These are phyloP conservation scores for Dorcus hopei DNA, from an alignment of 2,888 invertebrate species.

Conservation along the genomic window DNA sequence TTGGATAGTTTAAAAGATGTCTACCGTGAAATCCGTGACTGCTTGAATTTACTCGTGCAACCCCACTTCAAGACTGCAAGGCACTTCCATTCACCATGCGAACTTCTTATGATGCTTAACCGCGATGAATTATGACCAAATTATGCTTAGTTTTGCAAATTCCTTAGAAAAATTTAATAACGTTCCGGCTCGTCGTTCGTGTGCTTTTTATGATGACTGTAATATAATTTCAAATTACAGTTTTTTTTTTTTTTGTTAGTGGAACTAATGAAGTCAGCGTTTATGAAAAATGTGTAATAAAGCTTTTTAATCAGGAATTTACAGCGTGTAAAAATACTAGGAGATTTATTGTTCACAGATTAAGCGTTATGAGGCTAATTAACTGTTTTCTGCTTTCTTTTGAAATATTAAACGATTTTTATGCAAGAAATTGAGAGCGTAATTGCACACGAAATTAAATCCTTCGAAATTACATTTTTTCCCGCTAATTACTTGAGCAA, in stretches of 20 bases:
- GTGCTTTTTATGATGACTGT: not conserved
- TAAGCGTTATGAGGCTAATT: too few relatives aligned
- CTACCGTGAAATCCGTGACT: conserved; percentile 5
- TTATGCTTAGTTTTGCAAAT: conserved; percentile 1
- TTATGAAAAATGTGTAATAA: not conserved
- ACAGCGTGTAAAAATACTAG: not conserved
- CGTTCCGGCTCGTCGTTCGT: not conserved
- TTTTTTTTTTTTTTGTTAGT: not conserved
- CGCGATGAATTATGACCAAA: not conserved
- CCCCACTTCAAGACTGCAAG: conserved; percentile 2
- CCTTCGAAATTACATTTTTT: too few relatives aligned
- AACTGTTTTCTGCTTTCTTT: too few relatives aligned
- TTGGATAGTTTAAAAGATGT: conserved; percentile 2
- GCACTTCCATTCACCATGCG: not conserved
- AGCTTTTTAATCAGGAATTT: not conserved
- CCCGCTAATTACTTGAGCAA: too few relatives aligned
- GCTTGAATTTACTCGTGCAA: conserved; percentile 10
- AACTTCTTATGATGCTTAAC: not conserved
- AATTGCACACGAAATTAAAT: too few relatives aligned
- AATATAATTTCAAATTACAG: too few relatives aligned
- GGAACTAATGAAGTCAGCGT: not conserved
- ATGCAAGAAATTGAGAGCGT: too few relatives aligned
- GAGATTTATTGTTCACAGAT: too few relatives aligned
- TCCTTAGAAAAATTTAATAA: not conserved
- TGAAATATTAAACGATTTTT: too few relatives aligned